These are phyloP conservation scores for Myotis vivesi DNA, from an alignment of 2,797 vertebrate genomes.

Conservation along the genomic window DNA sequence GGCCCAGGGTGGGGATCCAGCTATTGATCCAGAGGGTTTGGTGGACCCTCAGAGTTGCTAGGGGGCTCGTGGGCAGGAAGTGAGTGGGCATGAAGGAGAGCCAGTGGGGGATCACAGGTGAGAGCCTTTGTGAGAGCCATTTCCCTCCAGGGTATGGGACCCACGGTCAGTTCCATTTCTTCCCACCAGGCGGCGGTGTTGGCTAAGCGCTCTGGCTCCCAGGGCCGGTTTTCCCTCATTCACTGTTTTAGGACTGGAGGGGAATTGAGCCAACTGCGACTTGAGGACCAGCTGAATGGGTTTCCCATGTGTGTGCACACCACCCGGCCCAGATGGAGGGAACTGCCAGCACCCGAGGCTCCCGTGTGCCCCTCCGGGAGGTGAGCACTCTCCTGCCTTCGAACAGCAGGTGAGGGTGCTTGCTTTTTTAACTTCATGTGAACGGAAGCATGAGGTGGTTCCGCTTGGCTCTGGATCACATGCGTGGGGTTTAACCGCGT, in stretches of 20 bases:
- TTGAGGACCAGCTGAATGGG: not conserved
- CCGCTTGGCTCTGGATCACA: not conserved
- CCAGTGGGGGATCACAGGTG: rapidly evolving
- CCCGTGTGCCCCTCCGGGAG: not conserved
- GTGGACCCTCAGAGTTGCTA: not conserved
- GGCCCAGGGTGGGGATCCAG: not conserved
- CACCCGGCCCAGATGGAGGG: not conserved
- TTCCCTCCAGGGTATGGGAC: not conserved
- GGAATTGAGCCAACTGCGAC: not conserved
- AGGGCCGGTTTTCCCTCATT: not conserved
- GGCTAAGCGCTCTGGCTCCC: not conserved
- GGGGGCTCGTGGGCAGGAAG: not conserved
- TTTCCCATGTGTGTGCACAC: not conserved
- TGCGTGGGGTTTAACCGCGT: not conserved
- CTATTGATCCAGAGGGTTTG: not conserved
- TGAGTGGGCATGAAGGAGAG: not conserved
- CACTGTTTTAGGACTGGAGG: not conserved
- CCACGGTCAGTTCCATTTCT: not conserved
- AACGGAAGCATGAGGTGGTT: not conserved
- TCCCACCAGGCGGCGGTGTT: conserved; percentile 51
- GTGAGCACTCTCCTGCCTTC: not conserved
- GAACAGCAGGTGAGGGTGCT: not conserved
- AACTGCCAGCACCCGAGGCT: not conserved
- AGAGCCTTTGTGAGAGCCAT: not conserved
- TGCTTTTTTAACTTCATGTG: not conserved